Conservation (phyloP, 2,113 vertebrate genomes). For the Macheiramphus alcinus region DNA sequence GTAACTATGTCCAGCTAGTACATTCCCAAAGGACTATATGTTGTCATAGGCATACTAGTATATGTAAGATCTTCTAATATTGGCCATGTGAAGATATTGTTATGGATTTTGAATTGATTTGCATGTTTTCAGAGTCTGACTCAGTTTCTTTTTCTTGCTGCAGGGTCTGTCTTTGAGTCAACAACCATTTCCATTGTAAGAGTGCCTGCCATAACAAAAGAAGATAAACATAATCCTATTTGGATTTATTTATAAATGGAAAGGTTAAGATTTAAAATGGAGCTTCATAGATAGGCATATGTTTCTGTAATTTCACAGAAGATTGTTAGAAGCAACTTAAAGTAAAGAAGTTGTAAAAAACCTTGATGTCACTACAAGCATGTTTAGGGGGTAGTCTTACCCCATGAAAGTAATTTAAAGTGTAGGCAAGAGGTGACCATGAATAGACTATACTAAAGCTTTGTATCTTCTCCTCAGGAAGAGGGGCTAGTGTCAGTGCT, state of each 20-base stretch:
- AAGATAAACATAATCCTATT: neutral
- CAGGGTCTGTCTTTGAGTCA: neutral
- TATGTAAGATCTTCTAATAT: neutral
- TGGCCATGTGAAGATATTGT: neutral
- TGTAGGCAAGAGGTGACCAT: neutral
- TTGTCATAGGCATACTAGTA: neutral
- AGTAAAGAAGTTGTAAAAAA: neutral
- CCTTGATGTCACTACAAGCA: neutral
- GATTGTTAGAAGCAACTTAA: neutral
- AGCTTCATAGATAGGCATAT: neutral
- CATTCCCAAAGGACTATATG: neutral
- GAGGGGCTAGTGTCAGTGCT: neutral
- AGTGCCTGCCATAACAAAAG: neutral
- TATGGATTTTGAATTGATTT: neutral
- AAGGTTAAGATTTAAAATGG: neutral
- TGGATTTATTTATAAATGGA: neutral
- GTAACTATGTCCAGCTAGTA: neutral
- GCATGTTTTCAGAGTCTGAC: neutral
- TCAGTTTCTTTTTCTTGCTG: neutral
- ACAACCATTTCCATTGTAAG: neutral
- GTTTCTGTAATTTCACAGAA: neutral
- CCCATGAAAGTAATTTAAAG: neutral
- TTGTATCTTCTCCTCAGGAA: neutral
- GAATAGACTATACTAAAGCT: neutral
- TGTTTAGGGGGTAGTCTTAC: neutral